phyloP scores from a whole-genome alignment of 2,888 invertebrate genomes.

The Trachelus iudaicus region DNA sequence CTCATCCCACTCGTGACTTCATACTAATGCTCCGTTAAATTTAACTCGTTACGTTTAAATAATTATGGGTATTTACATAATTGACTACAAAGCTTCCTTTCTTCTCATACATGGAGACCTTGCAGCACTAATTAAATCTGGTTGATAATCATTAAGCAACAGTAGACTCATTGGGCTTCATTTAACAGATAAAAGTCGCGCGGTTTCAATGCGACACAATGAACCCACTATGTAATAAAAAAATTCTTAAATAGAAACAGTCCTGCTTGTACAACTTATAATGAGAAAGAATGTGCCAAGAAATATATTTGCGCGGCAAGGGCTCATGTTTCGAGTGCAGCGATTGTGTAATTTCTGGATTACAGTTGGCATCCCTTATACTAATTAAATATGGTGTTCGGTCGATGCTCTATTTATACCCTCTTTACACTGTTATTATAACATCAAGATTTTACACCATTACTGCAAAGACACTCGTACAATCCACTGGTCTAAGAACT shows the following conservation, averaged over 20 bases:
- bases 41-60: slow-evolving; percentile 25
- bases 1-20: neutral
- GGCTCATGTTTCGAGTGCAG: slow-evolving; percentile 16
- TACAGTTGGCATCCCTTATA: neutral
- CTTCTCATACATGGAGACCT: slow-evolving; percentile 3
- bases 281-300: neutral
- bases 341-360: slow-evolving; percentile 5
- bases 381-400: neutral
- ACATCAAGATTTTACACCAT: neutral
- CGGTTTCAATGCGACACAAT: neutral
- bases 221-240: neutral
- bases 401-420: neutral
- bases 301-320: slow-evolving; percentile 29
- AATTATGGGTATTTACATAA: slow-evolving; percentile 50
- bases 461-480: neutral
- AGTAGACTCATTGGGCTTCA: neutral
- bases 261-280: neutral
- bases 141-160: neutral
- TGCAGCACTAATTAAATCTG: slow-evolving; percentile 30
- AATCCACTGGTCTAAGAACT: slow-evolving; percentile 14
- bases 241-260: neutral
- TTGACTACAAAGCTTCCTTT: slow-evolving; percentile 47
- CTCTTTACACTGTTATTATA: neutral
- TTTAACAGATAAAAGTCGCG: neutral
- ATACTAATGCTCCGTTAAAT: neutral